Base-by-base conservation (phyloP, 2,797 vertebrate genomes). In the Eleutherodactylus coqui region DNA sequence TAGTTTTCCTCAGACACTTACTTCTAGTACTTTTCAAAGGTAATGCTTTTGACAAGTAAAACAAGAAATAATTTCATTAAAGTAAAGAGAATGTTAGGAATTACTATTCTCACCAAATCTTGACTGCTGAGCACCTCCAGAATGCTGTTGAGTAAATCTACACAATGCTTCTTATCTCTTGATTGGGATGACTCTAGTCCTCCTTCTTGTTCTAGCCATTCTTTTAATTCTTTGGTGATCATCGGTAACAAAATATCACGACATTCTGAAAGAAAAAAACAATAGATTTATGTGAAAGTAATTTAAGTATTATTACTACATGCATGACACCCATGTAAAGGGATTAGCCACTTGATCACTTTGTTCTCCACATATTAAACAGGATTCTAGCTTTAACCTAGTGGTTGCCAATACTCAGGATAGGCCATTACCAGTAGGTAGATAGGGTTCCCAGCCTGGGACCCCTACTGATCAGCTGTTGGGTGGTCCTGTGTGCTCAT, bases 131-230 rank as follows among this genome's bases (percentile, higher is more conserved):
- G 97, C 88, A 99, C 97, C 90, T 99, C 96, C 90, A 99, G 91
- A 80, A 99, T 97, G 90, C 97, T 98, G 84, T 97, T 96, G 86
- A 99, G 97, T 55, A 99, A 93, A 88, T 97, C 96, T 32, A 99
- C 92, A 49, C 97, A 98, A 89, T 95, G 94, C 64, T 93, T 94
- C 91, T 94, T 94, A 89, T 95, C 94, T 47, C 89, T 91, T 88
- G 86, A 67, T 88, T 92, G 92, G 34, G 91, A 88, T 36, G 90
- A 92, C 77, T 89, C 60, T 1, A 94, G 92, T 0, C 92, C 92
- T 75, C 84, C 93, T 49, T 91, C 93, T 49, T 91, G 90, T 69
- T 93, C 92, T 90, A 99, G 91, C 0, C 97, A 93, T n/a, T 92
- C 94, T 60, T 95, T 95, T 90, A 99, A 90, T 89, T 99, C 97